A percentile compares a stretch with the other conserved stretches of the same genome.
Conservation (phyloP, 2,888 invertebrate species). For the Electrophaes corylata region DNA sequence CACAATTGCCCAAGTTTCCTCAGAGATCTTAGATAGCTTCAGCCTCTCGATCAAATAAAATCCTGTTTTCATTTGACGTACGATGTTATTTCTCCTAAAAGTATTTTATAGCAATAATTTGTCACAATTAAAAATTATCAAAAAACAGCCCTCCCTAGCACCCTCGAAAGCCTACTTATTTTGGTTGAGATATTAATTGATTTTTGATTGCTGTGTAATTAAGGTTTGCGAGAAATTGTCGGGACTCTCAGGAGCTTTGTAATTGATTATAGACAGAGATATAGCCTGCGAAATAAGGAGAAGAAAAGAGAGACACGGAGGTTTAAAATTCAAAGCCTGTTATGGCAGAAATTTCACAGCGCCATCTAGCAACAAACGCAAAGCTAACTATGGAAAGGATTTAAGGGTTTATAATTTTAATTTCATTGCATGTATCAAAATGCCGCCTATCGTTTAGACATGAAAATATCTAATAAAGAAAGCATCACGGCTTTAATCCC, state of each 20-base stretch:
- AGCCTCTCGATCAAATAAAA: no score
- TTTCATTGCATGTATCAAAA: no score
- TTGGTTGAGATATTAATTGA: conserved; percentile 45
- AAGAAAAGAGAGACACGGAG: not conserved
- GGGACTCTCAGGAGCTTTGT: conserved; percentile 10
- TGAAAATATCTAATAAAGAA: no score
- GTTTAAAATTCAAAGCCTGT: not conserved
- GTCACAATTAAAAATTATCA: not conserved
- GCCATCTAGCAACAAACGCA: no score
- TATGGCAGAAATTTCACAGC: no score
- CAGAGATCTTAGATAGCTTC: no score
- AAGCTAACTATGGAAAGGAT: no score
- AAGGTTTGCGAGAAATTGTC: conserved; percentile 24
- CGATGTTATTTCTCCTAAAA: not conserved
- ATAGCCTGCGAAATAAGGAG: not conserved
- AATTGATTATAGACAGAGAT: conserved; percentile 9
- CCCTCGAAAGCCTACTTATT: conserved; percentile 19
- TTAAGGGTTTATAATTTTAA: no score
- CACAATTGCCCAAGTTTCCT: no score
- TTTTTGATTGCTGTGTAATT: conserved; percentile 51
- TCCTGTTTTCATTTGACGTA: not conserved
- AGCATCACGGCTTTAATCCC: no score
- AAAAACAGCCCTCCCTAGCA: not conserved
- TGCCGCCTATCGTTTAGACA: no score
- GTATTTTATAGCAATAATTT: not conserved